These are phyloP conservation scores for Sipha flava DNA, from an alignment of 1,140 invertebrate species.

Conservation along the genomic window DNA sequence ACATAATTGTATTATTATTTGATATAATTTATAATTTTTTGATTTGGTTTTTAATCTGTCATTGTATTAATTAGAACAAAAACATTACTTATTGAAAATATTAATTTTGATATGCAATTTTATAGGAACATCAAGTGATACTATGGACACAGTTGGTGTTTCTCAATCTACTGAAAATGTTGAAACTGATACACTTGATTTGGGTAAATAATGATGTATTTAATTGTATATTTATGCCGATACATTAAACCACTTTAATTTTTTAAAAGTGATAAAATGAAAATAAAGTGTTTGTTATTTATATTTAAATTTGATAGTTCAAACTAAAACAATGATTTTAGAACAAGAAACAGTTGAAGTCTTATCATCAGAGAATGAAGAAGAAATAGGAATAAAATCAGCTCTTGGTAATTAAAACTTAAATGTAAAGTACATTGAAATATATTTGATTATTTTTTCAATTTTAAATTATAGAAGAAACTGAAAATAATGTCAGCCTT, in stretches of 20 bases:
- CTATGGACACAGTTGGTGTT: not conserved
- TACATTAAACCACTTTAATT: no score
- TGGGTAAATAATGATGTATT: not conserved
- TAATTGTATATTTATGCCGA: no score
- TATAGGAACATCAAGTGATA: slow-evolving; percentile 11
- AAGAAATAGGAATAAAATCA: slow-evolving; percentile 9
- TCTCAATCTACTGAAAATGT: slow-evolving; percentile 23
- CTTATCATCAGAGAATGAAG: slow-evolving; percentile 19
- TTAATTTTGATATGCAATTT: not conserved
- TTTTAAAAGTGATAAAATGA: no score
- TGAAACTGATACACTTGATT: slow-evolving; percentile 11
- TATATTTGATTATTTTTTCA: not conserved
- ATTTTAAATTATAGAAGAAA: not conserved
- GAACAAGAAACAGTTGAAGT: slow-evolving; percentile 19
- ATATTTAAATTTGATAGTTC: no score
- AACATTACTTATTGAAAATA: no score
- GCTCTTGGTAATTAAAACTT: not conserved
- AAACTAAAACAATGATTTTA: not conserved
- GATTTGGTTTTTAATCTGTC: no score
- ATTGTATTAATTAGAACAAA: no score
- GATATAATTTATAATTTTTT: no score
- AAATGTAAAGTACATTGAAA: not conserved
- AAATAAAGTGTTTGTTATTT: no score
- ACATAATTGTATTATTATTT: no score
- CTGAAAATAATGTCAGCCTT: not conserved